Percentiles rank a stretch among this genome's conserved stretches.
phyloP scores from a whole-genome alignment of 2,888 invertebrate species.

The Synergus itoensis region DNA sequence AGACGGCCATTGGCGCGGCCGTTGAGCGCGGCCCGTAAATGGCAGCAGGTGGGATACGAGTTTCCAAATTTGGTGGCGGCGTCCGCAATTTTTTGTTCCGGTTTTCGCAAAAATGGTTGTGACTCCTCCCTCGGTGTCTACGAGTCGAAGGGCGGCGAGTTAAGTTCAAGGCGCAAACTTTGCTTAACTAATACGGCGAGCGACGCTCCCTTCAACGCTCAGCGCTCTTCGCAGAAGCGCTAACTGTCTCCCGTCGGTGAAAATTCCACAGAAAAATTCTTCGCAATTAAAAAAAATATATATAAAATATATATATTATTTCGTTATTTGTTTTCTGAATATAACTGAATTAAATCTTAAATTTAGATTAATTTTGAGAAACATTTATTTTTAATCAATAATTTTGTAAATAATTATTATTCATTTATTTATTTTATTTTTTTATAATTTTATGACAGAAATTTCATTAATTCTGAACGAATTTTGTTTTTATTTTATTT shows the following conservation, averaged over 20 bases:
- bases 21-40: conserved; percentile 65
- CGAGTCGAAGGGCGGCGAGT: conserved; percentile 53
- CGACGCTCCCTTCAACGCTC: conserved; percentile 51
- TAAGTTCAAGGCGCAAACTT: conserved; percentile 70
- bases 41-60: conserved; percentile 63
- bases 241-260: conserved; percentile 27
- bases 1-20: conserved; percentile 68
- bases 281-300: not conserved
- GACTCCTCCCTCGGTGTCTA: conserved; percentile 59
- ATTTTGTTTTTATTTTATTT: too few relatives aligned
- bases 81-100: conserved; percentile 61
- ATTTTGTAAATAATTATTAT: too few relatives aligned
- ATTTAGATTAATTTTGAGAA: too few relatives aligned
- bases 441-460: too few relatives aligned
- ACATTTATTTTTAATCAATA: too few relatives aligned
- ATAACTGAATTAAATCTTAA: too few relatives aligned
- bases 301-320: too few relatives aligned
- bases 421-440: too few relatives aligned
- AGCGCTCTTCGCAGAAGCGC: conserved; percentile 53
- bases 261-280: not conserved
- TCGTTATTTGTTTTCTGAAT: too few relatives aligned
- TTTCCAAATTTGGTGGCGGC: conserved; percentile 73
- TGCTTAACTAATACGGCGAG: conserved; percentile 51
- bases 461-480: too few relatives aligned
- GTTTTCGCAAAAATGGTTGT: conserved; percentile 67